phyloP scores from a whole-genome alignment of 1,140 invertebrate species.

The Pinna nobilis region DNA sequence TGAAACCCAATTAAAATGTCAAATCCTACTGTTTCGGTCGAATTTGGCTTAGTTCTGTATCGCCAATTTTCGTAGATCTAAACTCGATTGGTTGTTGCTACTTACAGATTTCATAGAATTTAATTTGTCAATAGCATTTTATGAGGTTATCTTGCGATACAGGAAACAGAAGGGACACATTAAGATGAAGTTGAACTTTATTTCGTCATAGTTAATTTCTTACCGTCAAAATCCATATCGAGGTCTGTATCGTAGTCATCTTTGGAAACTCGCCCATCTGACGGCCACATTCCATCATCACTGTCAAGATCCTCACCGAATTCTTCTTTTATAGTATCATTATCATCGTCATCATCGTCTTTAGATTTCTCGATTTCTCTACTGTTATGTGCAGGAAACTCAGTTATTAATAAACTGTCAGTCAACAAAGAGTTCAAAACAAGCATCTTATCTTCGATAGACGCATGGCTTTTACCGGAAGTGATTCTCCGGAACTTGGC shows the following conservation, averaged over 20 bases:
- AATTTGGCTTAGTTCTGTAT: no score
- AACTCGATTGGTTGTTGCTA: no score
- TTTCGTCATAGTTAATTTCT: not conserved
- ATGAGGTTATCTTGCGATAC: no score
- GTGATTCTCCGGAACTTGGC: conserved; percentile 33
- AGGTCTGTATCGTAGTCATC: conserved; percentile 65
- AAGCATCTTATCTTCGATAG: conserved; percentile 38
- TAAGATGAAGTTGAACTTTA: not conserved
- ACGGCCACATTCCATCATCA: conserved; percentile 11
- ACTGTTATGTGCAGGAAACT: conserved; percentile 23
- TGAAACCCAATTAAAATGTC: no score
- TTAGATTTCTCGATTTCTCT: not conserved
- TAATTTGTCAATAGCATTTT: no score
- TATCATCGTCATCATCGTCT: conserved; percentile 17
- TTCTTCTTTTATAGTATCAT: conserved; percentile 22
- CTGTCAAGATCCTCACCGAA: conserved; percentile 28
- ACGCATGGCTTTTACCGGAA: conserved; percentile 24
- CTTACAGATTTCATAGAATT: no score
- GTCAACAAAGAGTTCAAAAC: conserved; percentile 27
- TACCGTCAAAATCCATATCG: conserved; percentile 62
- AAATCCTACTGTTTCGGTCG: no score
- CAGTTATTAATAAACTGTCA: conserved; percentile 39
- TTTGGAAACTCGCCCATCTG: conserved; percentile 43
- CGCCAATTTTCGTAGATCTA: no score
- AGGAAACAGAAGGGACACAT: no score